Base-by-base conservation (phyloP, 1,140 invertebrate genomes). In the Conus ventricosus region DNA sequence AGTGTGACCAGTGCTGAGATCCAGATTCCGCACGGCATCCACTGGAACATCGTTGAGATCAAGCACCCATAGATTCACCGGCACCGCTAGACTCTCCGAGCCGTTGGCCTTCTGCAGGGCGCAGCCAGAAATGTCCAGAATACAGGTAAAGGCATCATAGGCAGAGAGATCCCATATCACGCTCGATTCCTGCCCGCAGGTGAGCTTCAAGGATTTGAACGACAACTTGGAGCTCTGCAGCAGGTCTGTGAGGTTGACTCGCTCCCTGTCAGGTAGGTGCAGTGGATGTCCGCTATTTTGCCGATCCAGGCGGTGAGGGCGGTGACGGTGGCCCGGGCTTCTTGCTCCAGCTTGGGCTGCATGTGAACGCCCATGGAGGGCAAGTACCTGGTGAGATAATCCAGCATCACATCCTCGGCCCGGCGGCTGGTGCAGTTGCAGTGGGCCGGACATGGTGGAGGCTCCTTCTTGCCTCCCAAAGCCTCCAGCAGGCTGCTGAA, bases 41-140 rank as follows among this genome's bases (percentile, higher is more conserved):
- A 10, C 6, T 3, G 71, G 78, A 4, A 76, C 85, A 15, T 27
- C 20, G 5, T 76, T 51, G 23, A 89, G 25, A 54, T 88, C 80
- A 51, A 88, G 25, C 76, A 90, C 88, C 89, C 89, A 90, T 54
- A 88, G 55, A 54, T 88, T 90, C 75, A 88, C 76, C 1, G 89
- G 89, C 57, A 90, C 82, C 17, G 60, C 75, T 39, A 88, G 8
- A 0, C 2, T 54, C 57, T 53, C 53, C 4, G n/a, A 0, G 23
- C 13, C 51, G 13, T 60, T 51, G 39, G 76, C 11, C n/a, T 80
- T 54, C 17, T 78, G 51, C 75, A 87, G 53, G 39, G 15, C 10
- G 53, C 85, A 87, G 20, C 75, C 85, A 6, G 39, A n/a, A 10
- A 87, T 25, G 51, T 87, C 85, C 67, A 87, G 85, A 17, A 87